A percentile compares a stretch with the other conserved stretches of the same genome.
Evolutionary conservation across 2,797 vertebrate species (phyloP).

Genomic region (Clarias fuscus): DNA sequence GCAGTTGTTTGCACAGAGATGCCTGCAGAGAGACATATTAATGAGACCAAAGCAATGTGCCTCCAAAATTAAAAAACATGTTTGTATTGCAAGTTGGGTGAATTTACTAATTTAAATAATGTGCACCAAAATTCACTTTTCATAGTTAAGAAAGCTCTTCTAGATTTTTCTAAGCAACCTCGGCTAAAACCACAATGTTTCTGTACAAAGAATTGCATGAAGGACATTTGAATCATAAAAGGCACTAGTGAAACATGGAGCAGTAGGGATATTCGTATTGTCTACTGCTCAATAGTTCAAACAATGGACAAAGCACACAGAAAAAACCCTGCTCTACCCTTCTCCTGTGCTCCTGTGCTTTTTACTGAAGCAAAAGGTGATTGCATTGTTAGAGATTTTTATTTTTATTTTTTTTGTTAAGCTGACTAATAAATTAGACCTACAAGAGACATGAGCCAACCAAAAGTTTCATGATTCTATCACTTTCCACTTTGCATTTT

Average conservation of each 20-base stretch:
- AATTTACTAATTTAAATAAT: background rate
- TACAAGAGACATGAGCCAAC: too few species aligned
- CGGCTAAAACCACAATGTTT: background rate
- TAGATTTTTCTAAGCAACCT: background rate
- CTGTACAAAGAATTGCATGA: background rate
- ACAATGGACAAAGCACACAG: background rate
- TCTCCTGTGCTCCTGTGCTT: background rate
- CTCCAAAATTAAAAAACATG: background rate
- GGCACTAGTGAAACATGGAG: background rate
- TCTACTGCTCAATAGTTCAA: background rate
- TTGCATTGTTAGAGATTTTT: background rate
- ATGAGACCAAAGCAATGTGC: background rate
- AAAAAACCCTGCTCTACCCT: background rate
- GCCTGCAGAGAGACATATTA: slow-evolving; percentile 55
- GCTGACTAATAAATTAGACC: background rate
- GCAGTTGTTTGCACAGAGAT: slow-evolving; percentile 66
- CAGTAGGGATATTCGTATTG: background rate
- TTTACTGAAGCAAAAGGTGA: background rate
- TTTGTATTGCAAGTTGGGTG: background rate
- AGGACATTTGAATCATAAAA: background rate
- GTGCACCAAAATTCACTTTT: background rate
- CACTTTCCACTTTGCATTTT: background rate
- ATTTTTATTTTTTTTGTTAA: background rate
- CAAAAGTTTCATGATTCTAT: background rate
- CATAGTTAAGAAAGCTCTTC: background rate